These are phyloP conservation scores for Ooceraea biroi DNA, from an alignment of 1,140 invertebrate genomes.

Conservation along the genomic window DNA sequence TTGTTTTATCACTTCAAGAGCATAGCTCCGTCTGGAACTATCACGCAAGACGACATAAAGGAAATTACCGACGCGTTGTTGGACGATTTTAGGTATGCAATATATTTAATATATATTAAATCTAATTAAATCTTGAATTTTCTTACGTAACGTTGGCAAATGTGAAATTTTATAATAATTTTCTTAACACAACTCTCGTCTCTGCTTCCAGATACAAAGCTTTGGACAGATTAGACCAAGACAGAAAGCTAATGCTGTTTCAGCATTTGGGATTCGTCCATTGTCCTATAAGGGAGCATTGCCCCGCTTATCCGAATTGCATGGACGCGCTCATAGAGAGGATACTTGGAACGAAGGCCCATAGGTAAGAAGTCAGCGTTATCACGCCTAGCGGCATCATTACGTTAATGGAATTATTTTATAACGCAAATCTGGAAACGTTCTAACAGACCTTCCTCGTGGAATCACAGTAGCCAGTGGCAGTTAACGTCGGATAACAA, in stretches of 20 bases:
- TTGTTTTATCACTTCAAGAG: constrained; percentile 97
- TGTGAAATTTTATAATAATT: neutral
- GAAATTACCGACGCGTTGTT: constrained; percentile 96
- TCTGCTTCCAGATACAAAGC: constrained; percentile 92
- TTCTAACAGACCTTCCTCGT: constrained; percentile 88
- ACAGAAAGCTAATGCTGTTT: constrained; percentile 96
- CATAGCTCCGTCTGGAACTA: constrained; percentile 94
- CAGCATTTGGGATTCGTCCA: constrained; percentile 98
- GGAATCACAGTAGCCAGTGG: constrained; percentile 90
- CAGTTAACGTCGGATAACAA: constrained; percentile 89
- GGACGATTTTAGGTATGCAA: constrained; percentile 94
- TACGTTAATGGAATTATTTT: constrained; percentile 8
- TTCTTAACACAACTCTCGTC: neutral
- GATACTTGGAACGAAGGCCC: constrained; percentile 90
- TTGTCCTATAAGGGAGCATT: constrained; percentile 97
- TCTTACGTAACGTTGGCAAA: constrained; percentile 7
- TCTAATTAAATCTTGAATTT: constrained; percentile 27
- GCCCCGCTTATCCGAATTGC: constrained; percentile 95
- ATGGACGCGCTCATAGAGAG: constrained; percentile 94
- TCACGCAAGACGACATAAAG: constrained; percentile 97
- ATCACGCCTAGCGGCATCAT: neutral
- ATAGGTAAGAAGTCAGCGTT: constrained; percentile 85
- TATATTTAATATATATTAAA: constrained; percentile 1
- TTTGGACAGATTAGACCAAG: constrained; percentile 96
- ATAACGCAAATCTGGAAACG: constrained; percentile 50